Conservation (phyloP, 2,797 vertebrate species). For the Glossophaga mutica region DNA sequence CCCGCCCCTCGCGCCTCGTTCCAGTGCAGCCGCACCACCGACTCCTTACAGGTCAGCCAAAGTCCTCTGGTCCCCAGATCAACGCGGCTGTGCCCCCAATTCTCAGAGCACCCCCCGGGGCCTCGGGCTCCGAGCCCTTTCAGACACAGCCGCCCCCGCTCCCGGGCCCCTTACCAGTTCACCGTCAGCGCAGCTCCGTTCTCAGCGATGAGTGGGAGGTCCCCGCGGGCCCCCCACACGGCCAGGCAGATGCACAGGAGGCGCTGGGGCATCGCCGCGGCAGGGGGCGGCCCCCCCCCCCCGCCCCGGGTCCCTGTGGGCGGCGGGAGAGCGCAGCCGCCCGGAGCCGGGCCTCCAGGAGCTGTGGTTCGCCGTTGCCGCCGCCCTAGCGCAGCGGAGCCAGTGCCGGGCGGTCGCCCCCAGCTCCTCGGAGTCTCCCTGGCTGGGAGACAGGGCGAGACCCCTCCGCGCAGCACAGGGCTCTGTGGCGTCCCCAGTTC, state of each 20-base stretch:
- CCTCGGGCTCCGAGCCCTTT: neutral
- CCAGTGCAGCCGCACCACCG: fast-evolving
- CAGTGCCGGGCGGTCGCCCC: neutral
- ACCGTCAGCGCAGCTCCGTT: constrained; percentile 95
- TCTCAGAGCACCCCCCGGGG: neutral
- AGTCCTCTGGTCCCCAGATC: neutral
- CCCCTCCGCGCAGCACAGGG: constrained; percentile 50
- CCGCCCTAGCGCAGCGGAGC: neutral
- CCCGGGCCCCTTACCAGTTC: constrained; percentile 91
- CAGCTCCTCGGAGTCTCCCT: neutral
- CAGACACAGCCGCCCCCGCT: too few relatives aligned
- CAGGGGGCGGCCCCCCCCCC: too few relatives aligned
- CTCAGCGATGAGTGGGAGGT: constrained; percentile 93
- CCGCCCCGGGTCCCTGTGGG: neutral
- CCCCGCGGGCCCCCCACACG: constrained; percentile 87
- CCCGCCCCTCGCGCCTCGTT: fast-evolving
- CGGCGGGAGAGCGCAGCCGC: neutral
- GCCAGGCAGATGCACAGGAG: constrained; percentile 90
- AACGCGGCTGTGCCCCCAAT: fast-evolving
- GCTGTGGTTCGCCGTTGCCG: neutral
- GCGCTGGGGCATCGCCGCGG: constrained; percentile 76
- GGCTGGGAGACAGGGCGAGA: constrained; percentile 40
- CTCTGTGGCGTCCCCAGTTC: constrained; percentile 69
- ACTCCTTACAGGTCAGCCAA: neutral
- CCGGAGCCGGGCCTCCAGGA: neutral